Conservation (phyloP, 2,113 vertebrate species). For the Sinocyclocheilus grahami region DNA sequence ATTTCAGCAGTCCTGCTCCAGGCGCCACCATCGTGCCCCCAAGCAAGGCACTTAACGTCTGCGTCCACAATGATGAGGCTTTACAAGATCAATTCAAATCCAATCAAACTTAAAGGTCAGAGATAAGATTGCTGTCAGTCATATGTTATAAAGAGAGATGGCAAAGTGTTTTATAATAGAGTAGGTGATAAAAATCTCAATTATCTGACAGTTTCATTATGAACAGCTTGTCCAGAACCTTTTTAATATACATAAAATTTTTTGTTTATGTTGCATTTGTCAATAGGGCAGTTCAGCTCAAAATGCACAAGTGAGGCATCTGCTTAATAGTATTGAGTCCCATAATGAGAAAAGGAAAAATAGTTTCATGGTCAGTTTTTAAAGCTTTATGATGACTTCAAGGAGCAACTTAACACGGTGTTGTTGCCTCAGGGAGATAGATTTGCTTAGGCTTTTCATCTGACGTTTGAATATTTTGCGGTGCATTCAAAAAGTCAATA, state of each 20-base stretch:
- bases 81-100: constrained; percentile 21
- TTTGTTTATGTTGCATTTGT: not conserved
- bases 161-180: constrained; percentile 24
- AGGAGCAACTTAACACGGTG: constrained; percentile 27
- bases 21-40: not conserved
- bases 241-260: not conserved
- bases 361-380: constrained; percentile 44
- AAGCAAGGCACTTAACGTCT: constrained; percentile 24
- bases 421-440: constrained; percentile 34
- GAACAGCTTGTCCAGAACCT: not conserved
- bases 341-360: constrained; percentile 26
- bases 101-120: constrained; percentile 10
- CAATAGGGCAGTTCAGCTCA: not conserved
- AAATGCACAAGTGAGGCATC: constrained; percentile 23
- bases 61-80: not conserved
- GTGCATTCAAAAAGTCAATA: constrained; percentile 61
- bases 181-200: not conserved
- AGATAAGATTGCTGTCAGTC: constrained; percentile 37
- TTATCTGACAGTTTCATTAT: not conserved
- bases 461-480: constrained; percentile 61
- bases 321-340: not conserved
- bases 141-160: not conserved
- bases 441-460: constrained; percentile 68
- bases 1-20: constrained; percentile 14
- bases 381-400: constrained; percentile 42